Conservation (phyloP, 2,113 vertebrate species). For the Candoia aspera region DNA sequence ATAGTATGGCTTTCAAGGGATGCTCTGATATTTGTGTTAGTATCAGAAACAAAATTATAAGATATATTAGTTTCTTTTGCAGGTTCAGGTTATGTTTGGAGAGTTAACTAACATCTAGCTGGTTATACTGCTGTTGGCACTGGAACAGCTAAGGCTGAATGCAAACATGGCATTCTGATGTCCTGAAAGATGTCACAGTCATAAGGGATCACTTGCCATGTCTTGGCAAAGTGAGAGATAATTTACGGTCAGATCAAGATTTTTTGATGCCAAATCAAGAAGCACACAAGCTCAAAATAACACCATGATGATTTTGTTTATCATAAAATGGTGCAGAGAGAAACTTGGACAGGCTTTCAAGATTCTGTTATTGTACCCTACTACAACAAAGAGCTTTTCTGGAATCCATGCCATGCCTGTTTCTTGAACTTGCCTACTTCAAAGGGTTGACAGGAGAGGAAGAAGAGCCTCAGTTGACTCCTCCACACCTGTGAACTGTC, state of each 20-base stretch:
- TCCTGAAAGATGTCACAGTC: neutral
- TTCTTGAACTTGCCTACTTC: neutral
- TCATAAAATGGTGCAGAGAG: neutral
- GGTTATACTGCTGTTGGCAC: neutral
- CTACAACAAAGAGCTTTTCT: neutral
- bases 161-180: neutral
- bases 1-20: neutral
- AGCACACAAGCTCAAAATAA: neutral
- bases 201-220: neutral
- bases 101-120: neutral
- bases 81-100: neutral
- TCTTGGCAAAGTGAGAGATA: neutral
- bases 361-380: neutral
- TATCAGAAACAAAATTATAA: neutral
- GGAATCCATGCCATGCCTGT: neutral
- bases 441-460: neutral
- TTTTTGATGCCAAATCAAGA: neutral
- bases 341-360: neutral
- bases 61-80: neutral
- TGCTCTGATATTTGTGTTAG: neutral
- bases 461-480: neutral
- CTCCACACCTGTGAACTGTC: neutral
- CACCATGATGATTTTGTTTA: neutral
- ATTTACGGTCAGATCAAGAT: neutral
- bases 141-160: neutral